Evolutionary conservation across 2,113 vertebrate species (phyloP).

Genomic region (Chaetura pelagica): DNA sequence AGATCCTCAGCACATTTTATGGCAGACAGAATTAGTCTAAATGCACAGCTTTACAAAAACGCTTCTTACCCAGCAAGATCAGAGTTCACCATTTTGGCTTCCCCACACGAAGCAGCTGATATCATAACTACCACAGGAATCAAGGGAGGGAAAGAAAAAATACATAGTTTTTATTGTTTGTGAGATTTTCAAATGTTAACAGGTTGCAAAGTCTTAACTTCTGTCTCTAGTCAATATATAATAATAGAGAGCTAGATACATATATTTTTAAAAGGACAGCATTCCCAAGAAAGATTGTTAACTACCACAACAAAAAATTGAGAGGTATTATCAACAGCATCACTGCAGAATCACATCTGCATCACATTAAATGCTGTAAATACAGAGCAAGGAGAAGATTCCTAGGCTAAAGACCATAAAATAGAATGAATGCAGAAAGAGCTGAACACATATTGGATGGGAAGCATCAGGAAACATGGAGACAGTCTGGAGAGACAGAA

Average conservation of each 20-base stretch:
- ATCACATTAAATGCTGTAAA: neutral
- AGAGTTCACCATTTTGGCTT: neutral
- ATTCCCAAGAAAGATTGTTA: neutral
- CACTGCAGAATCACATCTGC: neutral
- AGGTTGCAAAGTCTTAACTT: neutral
- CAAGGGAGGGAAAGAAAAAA: neutral
- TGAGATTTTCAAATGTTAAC: neutral
- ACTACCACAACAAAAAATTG: neutral
- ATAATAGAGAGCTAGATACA: neutral
- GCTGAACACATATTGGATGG: neutral
- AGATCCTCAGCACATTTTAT: constrained; percentile 19
- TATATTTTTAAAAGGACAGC: neutral
- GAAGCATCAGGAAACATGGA: neutral
- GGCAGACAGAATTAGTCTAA: constrained; percentile 33
- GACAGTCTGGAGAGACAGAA: neutral
- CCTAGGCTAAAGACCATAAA: neutral
- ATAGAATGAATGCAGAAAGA: neutral
- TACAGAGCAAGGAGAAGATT: neutral
- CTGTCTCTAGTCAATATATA: neutral
- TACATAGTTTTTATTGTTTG: neutral
- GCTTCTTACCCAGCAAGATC: neutral
- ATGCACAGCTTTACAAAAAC: neutral
- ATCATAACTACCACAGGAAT: neutral
- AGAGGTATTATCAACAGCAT: neutral
- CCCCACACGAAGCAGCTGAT: neutral